Percentiles rank a stretch among this genome's conserved stretches.
These are phyloP conservation scores for Cyclura pinguis DNA, from an alignment of 2,797 vertebrate genomes.

Conservation along the genomic window DNA sequence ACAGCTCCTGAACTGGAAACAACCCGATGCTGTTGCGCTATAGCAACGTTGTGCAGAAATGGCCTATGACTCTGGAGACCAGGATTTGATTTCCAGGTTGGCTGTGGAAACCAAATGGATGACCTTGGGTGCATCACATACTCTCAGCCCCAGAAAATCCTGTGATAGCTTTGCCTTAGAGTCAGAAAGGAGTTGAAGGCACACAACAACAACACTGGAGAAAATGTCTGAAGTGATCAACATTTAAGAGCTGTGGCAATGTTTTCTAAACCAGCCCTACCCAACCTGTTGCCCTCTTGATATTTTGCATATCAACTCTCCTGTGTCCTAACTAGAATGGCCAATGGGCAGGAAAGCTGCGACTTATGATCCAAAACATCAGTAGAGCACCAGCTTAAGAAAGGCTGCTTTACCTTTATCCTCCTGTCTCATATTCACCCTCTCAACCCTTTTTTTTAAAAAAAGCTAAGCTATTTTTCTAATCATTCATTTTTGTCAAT, in stretches of 20 bases:
- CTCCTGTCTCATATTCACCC: slow-evolving; percentile 54
- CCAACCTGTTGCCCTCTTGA: background rate
- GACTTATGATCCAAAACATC: background rate
- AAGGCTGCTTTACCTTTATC: slow-evolving; percentile 16
- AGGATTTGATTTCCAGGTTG: too few species aligned
- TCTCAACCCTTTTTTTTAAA: background rate
- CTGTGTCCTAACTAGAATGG: background rate
- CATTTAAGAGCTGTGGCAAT: background rate
- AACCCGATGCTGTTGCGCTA: too few species aligned
- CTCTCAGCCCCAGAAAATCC: too few species aligned
- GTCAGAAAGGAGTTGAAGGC: too few species aligned
- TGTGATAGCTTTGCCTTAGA: too few species aligned
- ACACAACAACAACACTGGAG: background rate
- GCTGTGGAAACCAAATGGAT: too few species aligned
- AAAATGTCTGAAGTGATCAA: background rate
- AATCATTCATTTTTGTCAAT: slow-evolving; percentile 57
- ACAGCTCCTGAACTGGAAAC: too few species aligned
- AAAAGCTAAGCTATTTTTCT: slow-evolving; percentile 52
- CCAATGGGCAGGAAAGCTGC: background rate
- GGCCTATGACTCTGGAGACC: too few species aligned
- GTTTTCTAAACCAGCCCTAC: slow-evolving; percentile 29
- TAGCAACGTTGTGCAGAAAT: too few species aligned
- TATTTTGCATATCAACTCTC: background rate
- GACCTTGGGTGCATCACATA: too few species aligned
- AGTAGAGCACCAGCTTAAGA: background rate